phyloP scores from a whole-genome alignment of 2,888 invertebrate genomes.

The Tanypteryx hageni region DNA sequence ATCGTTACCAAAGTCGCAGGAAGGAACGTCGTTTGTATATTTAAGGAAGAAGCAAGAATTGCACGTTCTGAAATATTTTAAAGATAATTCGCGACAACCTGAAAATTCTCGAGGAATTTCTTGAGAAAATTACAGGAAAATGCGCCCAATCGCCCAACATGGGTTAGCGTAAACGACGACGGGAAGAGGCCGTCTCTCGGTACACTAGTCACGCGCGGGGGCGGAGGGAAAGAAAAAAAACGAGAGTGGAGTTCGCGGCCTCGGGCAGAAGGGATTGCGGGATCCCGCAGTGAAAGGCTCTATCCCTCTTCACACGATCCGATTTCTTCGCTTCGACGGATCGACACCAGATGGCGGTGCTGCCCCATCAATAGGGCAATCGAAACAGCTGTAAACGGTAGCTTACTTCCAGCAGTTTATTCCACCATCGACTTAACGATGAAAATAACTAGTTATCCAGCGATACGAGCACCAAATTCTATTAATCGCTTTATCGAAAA shows the following conservation, averaged over 20 bases:
- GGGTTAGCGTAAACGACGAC: neutral
- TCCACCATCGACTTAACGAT: no score
- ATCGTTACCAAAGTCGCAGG: no score
- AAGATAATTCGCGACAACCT: no score
- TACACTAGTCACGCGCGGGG: slow-evolving; percentile 43
- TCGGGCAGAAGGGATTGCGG: slow-evolving; percentile 3
- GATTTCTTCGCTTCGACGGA: neutral
- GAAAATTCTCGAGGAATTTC: neutral
- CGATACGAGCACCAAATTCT: no score
- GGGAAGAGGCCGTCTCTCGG: slow-evolving; percentile 12
- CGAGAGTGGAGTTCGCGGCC: slow-evolving; percentile 17
- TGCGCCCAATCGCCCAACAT: neutral
- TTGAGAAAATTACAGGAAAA: neutral
- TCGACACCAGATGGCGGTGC: neutral
- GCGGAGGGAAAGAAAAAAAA: slow-evolving; percentile 26
- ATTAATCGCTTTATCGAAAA: no score
- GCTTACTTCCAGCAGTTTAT: no score
- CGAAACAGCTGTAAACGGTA: no score
- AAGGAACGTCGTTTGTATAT: no score
- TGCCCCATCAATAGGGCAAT: no score
- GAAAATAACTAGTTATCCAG: no score
- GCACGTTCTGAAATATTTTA: no score
- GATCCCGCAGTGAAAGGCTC: slow-evolving; percentile 15
- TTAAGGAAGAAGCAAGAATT: no score
- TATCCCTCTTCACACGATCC: slow-evolving; percentile 21